Conservation (phyloP, 2,888 invertebrate genomes). For the Helobdella robusta region DNA sequence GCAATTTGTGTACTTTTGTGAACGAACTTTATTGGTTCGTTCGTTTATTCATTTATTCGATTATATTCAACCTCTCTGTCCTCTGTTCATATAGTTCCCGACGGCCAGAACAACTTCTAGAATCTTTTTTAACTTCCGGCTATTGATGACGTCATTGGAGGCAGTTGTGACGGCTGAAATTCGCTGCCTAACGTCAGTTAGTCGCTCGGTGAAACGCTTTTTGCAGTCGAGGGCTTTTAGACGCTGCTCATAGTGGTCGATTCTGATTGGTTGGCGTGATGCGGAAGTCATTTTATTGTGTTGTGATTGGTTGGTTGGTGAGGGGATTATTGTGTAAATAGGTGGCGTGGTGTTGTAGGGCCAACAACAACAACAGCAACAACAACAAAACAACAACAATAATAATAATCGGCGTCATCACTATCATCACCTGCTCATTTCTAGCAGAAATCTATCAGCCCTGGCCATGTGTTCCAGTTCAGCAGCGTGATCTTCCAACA, state of each 20-base stretch:
- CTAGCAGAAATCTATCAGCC: slow-evolving; percentile 88
- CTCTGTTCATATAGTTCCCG: slow-evolving; percentile 87
- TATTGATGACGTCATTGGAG: neutral
- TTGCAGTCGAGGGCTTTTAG: slow-evolving; percentile 64
- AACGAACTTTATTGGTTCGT: too few relatives aligned
- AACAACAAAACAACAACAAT: neutral
- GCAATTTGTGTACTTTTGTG: too few relatives aligned
- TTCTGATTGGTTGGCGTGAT: too few relatives aligned
- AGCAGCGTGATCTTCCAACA: slow-evolving; percentile 82
- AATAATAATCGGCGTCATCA: neutral
- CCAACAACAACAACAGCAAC: too few relatives aligned
- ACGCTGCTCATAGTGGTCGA: slow-evolving; percentile 53
- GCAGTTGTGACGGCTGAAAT: neutral
- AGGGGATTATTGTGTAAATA: too few relatives aligned
- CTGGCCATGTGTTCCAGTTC: slow-evolving; percentile 82
- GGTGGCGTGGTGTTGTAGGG: too few relatives aligned
- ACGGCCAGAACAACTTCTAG: slow-evolving; percentile 80
- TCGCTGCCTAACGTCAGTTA: slow-evolving; percentile 58
- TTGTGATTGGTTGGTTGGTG: too few relatives aligned
- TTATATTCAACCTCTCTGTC: slow-evolving; percentile 75
- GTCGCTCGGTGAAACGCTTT: slow-evolving; percentile 79
- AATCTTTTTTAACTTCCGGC: slow-evolving; percentile 55
- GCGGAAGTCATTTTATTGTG: too few relatives aligned
- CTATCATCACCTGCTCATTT: slow-evolving; percentile 73
- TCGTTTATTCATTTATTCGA: too few relatives aligned